These are phyloP conservation scores for Chamaedrilus cognettii DNA, from an alignment of 2,888 invertebrate species.

Conservation along the genomic window DNA sequence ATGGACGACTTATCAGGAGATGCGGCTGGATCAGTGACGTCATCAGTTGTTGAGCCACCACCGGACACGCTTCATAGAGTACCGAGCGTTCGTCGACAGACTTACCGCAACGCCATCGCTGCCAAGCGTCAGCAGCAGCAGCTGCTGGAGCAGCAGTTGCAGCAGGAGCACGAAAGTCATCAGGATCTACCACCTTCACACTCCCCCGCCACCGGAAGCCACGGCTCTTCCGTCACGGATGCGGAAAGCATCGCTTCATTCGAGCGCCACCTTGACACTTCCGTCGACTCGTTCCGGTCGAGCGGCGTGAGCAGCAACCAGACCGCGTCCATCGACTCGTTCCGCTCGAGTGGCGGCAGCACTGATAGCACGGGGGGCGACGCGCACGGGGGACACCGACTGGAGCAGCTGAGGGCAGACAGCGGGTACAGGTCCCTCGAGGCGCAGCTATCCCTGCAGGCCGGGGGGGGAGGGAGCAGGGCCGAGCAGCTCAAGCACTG, in stretches of 20 bases:
- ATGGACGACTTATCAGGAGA: background rate
- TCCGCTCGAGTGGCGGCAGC: constrained; percentile 58
- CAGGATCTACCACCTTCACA: background rate
- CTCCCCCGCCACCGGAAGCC: background rate
- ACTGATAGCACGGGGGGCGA: constrained; percentile 61
- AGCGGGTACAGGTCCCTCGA: constrained; percentile 61
- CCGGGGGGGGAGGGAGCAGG: background rate
- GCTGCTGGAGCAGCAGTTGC: too few relatives aligned
- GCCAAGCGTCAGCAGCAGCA: constrained; percentile 1
- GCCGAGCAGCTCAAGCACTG: too few relatives aligned
- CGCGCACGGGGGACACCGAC: constrained; percentile 54
- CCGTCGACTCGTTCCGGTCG: constrained; percentile 57
- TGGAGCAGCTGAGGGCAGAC: constrained; percentile 50
- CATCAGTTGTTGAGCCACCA: background rate
- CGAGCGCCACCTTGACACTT: constrained; percentile 43
- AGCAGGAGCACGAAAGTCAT: background rate
- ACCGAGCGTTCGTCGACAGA: constrained; percentile 20
- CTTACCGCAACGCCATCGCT: constrained; percentile 20
- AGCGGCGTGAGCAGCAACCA: constrained; percentile 53
- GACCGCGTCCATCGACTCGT: constrained; percentile 46
- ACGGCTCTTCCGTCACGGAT: constrained; percentile 7
- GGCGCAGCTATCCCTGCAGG: constrained; percentile 41
- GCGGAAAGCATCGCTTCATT: constrained; percentile 12
- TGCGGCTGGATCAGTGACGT: background rate
- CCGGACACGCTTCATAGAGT: background rate